phyloP scores from a whole-genome alignment of 2,888 invertebrate genomes.

The Cantharis lateralis region DNA sequence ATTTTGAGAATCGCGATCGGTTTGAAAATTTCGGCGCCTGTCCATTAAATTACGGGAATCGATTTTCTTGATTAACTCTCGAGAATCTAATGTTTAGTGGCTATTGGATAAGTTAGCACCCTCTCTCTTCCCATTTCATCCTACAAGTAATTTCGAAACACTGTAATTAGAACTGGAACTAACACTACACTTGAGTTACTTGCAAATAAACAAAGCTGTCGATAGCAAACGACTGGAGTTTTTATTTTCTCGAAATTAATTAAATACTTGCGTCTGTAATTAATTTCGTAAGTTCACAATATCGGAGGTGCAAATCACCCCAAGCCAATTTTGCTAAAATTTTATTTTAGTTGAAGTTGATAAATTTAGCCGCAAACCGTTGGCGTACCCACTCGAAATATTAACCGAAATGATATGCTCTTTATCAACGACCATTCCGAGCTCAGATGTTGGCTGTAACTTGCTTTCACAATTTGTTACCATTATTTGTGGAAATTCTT shows the following conservation, averaged over 20 bases:
- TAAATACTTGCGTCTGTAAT: background rate
- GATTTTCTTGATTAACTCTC: constrained; percentile 38
- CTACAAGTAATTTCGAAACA: constrained; percentile 33
- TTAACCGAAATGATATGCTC: background rate
- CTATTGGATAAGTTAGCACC: constrained; percentile 29
- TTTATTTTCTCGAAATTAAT: background rate
- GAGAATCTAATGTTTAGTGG: constrained; percentile 25
- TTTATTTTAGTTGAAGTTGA: background rate
- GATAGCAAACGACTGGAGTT: background rate
- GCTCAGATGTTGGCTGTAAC: background rate
- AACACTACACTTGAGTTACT: background rate
- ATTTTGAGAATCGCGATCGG: background rate
- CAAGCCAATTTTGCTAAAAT: background rate
- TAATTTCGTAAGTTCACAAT: background rate
- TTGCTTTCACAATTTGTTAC: background rate
- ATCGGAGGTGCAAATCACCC: too few species aligned
- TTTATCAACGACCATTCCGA: background rate
- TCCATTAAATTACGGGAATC: constrained; percentile 28
- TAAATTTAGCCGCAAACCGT: background rate
- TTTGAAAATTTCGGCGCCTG: background rate
- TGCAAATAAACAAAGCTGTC: background rate
- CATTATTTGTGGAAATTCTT: background rate
- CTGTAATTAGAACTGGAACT: constrained; percentile 32
- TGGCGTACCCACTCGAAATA: background rate
- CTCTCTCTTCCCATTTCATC: constrained; percentile 26